Base-by-base conservation (phyloP, 1,140 invertebrate species). In the Drosophila seguyi region DNA sequence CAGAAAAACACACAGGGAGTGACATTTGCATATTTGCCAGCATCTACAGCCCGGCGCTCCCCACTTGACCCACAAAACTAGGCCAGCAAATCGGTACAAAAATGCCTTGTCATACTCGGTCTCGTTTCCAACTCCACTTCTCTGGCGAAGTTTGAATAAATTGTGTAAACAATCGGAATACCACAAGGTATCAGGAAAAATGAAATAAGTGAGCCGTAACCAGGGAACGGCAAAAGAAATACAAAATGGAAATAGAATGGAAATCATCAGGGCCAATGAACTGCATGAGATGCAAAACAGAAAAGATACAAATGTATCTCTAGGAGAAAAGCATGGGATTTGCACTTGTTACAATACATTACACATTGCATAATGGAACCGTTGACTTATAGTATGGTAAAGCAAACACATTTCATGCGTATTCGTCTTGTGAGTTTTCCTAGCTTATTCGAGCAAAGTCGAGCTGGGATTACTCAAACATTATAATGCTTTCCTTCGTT, bases 141-240 rank as follows among this genome's bases (percentile, higher is more conserved):
- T 47, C 59, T 18, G 29, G 36, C 20, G 52, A 47, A 34, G 41
- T 48, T 83, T 68, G 65, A 83, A 83, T 83, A 83, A 83, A 83
- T 79, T 84, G 82, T 71, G 75, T 58, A 75, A 82, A 83, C 81
- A 83, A 84, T 84, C 55, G 60, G 63, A 60, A 60, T 57, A 53
- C 80, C 75, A 59, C 81, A 83, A 75, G 75, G 75, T 76, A 58
- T 41, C 38, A 52, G 72, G 66, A 31, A 41, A 79, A 83, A 83
- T 83, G 80, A 83, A 83, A 75, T 83, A 83, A 83, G 79, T 82
- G 80, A 82, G 80, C 79, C 80, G 75, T 82, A 59, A 57, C 61
- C 65, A 55, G 44, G 58, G 45, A 18, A 18, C 27, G 7, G 25
- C 5, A 50, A 29, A 18, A 60, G 44, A 27, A 74, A 60, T 57